Base-by-base conservation (phyloP, 2,888 invertebrate genomes). In the Ectobius pallidus region DNA sequence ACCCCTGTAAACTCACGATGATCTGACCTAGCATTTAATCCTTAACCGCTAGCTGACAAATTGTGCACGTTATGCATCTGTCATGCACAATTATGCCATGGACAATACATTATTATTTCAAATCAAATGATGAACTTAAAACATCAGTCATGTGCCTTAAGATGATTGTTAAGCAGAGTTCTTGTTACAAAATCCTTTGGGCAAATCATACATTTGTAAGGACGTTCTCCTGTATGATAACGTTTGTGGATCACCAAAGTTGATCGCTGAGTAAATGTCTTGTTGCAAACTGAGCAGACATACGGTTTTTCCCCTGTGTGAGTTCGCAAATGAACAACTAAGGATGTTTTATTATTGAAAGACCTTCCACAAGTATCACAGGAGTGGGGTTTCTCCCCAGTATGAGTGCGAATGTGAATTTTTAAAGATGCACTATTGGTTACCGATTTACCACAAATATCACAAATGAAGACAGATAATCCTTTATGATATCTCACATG, bases 271-370 rank as follows among this genome's bases (percentile, higher is more conserved):
- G 85, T 86, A 82, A 89, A 89, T 44, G 86, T 86, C 81, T 88
- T 89, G n/a, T 87, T 87, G 81, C 89, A 89, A 80, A 85, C 84
- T 74, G 86, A 82, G 80, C 89, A 89, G 73, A 86, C 84, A 81
- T 88, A 87, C 44, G 89, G 89, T 80, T 87, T 87, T 81, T 88
- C 88, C 0, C 88, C 88, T 0, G 86, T 87, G 81, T 89, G 89
- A 67, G 87, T 87, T 55, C 88, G 83, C 81, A 87, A 87, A 82
- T 89, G 89, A 77, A 88, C 82, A 22, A 86, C 86, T 77, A 89
- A 81, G 87, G 79, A 74, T 63, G 70, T 72, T 20, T 69, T 73
- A 62, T 69, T 73, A n/a, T 52, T 71, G 72, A 77, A 77, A 18
- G 71, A 69, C 30, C 72, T 74, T 2, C 71, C 67, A 55, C 74